Conservation (phyloP, 37 sponge, comb jelly and placozoan species). For the Ephydatia muelleri region DNA sequence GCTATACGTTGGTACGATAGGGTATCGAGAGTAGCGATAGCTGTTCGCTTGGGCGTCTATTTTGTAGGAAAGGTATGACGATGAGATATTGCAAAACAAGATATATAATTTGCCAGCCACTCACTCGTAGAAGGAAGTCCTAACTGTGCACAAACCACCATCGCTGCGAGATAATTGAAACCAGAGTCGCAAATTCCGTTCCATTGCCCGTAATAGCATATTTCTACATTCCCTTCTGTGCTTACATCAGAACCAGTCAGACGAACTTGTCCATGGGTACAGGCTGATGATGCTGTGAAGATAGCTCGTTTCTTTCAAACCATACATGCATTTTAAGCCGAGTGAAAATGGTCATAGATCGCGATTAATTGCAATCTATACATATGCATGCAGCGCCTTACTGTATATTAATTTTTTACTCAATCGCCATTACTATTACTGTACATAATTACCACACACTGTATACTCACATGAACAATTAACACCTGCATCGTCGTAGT, state of each 20-base stretch:
- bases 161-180: neutral
- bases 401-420: no score
- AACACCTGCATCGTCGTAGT: neutral
- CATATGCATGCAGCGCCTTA: neutral
- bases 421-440: no score
- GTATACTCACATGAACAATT: neutral
- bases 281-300: neutral
- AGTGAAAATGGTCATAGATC: no score
- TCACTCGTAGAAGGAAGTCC: neutral
- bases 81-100: no score
- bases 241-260: neutral
- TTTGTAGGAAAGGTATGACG: no score
- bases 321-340: no score
- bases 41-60: neutral
- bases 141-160: neutral
- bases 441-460: no score
- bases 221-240: neutral
- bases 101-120: neutral
- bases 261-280: neutral
- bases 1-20: neutral
- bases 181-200: neutral
- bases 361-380: no score
- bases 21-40: neutral
- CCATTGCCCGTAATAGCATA: neutral
- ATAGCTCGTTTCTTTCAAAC: neutral